Evolutionary conservation across 2,113 vertebrate genomes (phyloP), one percentile per base, ranked within the genome.

Genomic region (Rousettus leschenaultii): DNA sequence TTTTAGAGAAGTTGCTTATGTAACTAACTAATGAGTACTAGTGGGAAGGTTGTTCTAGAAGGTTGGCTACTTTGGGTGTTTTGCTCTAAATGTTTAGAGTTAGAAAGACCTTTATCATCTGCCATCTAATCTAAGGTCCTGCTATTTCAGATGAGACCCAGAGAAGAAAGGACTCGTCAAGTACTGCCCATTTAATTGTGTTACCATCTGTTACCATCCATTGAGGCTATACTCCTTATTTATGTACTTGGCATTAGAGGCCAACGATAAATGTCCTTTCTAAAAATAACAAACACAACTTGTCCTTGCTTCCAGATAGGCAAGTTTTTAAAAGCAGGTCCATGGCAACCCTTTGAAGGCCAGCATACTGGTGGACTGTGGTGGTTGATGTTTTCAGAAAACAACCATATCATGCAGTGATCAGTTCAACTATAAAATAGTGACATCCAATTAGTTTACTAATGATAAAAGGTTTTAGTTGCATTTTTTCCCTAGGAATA

Each of bases 311-410:
- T 48, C 65, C 82, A 84, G 63, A 55, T 75, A 88, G 7, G 38
- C 21, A n/a, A 53, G 88, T 89, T 95, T 89, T 88, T 89, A 92
- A 92, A 95, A 86, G 59, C 59, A 82, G 53, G 15, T 45, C 43
- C 89, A 43, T 43, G 35, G 33, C 8, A 86, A 59, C 57, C 61
- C 26, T 43, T 70, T 82, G 63, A 63, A 91, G 57, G 30, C 57
- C 18, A 51, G 18, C n/a, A 38, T 55, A 18, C 16, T 74, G 40
- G 57, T 70, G 14, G 19, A 65, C 8, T 91, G 16, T 38, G 24
- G 57, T 83, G 75, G 28, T 43, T 79, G 21, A 95, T 86, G 38
- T 66, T 89, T 93, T 83, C 63, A 70, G 63, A 80, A 92, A 80
- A 28, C 57, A 79, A 68, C 22, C 43, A 6, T 65, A 43, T 78